Evolutionary conservation across 2,113 vertebrate species (phyloP).

Genomic region (Heterotilapia buettikoferi): DNA sequence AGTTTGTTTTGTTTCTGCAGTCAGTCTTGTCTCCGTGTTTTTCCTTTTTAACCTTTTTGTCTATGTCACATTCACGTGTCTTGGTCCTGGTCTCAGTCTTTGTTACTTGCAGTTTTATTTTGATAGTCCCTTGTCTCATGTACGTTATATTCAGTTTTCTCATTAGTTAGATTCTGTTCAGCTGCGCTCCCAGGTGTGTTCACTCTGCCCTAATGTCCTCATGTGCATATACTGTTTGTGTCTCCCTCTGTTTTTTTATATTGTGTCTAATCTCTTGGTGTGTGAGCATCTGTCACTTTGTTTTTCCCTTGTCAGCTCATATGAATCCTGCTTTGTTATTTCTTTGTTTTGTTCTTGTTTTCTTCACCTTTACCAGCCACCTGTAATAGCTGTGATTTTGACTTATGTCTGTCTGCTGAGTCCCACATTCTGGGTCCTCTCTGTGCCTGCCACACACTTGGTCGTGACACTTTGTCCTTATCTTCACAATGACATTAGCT

Average conservation of each 20-base stretch:
- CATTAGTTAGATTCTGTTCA: background rate
- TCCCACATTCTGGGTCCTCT: background rate
- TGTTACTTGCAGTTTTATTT: background rate
- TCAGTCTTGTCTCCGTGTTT: background rate
- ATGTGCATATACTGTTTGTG: background rate
- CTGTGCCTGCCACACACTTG: background rate
- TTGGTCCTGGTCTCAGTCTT: background rate
- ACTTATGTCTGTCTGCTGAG: background rate
- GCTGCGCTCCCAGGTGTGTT: background rate
- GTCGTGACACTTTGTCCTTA: background rate
- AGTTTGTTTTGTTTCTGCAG: background rate
- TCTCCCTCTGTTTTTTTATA: background rate
- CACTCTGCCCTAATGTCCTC: background rate
- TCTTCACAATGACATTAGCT: background rate
- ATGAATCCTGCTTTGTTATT: background rate
- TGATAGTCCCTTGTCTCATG: background rate
- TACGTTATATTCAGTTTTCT: background rate
- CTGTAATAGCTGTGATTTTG: background rate
- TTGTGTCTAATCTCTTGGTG: background rate
- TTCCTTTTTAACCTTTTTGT: background rate
- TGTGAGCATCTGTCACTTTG: background rate
- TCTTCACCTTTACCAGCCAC: background rate
- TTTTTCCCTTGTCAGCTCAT: background rate
- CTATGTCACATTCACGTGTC: background rate
- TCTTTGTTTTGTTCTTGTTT: background rate